Percentiles rank a stretch among this genome's conserved stretches.
Evolutionary conservation across 2,113 vertebrate species (phyloP).

Genomic region (Apistogramma diplotaenia): DNA sequence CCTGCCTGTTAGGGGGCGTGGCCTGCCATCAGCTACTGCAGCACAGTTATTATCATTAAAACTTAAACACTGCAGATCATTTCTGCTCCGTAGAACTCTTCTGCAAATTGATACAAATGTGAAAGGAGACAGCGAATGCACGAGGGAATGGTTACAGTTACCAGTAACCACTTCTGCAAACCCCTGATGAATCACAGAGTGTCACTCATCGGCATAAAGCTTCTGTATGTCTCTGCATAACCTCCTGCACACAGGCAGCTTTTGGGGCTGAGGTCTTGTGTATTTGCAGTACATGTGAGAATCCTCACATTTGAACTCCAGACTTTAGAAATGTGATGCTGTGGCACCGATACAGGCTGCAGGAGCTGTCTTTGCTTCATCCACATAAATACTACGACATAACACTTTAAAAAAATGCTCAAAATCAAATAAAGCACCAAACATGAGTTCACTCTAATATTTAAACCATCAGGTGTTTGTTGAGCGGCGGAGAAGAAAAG

Average conservation of each 20-base stretch:
- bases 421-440: background rate
- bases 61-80: background rate
- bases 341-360: background rate
- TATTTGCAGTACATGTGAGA: no score
- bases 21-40: background rate
- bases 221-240: background rate
- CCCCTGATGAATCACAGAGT: background rate
- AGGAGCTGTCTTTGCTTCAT: background rate
- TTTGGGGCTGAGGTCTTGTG: no score
- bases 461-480: background rate
- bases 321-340: background rate
- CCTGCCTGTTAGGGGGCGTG: background rate
- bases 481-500: background rate
- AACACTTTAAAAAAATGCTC: background rate
- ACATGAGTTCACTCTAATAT: background rate
- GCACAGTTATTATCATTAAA: background rate
- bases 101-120: background rate
- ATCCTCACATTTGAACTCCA: background rate
- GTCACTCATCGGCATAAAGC: background rate
- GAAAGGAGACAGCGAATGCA: background rate
- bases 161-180: background rate
- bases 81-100: background rate
- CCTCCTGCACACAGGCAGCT: background rate
- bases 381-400: background rate
- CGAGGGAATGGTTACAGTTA: accelerated